These are phyloP conservation scores for Boleophthalmus pectinirostris DNA, from an alignment of 2,113 vertebrate species.

Conservation along the genomic window DNA sequence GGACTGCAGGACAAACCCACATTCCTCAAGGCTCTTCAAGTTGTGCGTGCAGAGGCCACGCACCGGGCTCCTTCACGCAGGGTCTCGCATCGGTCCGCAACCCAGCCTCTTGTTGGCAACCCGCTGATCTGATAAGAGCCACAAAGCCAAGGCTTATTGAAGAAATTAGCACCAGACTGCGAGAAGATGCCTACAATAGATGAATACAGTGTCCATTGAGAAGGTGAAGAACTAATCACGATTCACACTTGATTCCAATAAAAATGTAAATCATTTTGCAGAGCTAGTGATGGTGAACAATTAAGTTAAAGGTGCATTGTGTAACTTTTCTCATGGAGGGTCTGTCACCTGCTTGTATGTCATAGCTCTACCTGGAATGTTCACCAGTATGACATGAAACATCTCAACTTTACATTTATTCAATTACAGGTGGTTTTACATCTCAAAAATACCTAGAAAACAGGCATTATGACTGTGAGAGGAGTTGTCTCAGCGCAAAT, in stretches of 20 bases:
- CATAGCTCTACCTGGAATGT: too few relatives aligned
- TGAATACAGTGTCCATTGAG: background rate
- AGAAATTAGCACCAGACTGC: conserved; percentile 20
- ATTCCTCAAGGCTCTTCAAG: conserved; percentile 78
- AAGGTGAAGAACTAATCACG: background rate
- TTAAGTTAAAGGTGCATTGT: too few relatives aligned
- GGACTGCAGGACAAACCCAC: conserved; percentile 79
- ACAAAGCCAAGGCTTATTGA: background rate
- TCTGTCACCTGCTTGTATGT: too few relatives aligned
- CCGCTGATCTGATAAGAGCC: conserved; percentile 33
- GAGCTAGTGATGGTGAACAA: too few relatives aligned
- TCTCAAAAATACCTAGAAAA: too few relatives aligned
- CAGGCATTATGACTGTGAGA: too few relatives aligned
- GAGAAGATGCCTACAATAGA: conserved; percentile 8
- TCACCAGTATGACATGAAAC: too few relatives aligned
- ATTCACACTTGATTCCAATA: background rate
- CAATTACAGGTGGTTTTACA: too few relatives aligned
- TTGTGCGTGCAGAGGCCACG: conserved; percentile 63
- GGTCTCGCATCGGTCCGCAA: conserved; percentile 41
- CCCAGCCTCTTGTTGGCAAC: conserved; percentile 22
- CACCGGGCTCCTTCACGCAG: conserved; percentile 47
- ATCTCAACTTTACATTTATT: too few relatives aligned
- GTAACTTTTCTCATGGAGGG: too few relatives aligned
- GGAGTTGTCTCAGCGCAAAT: too few relatives aligned
- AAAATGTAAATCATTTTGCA: too few relatives aligned